Evolutionary conservation across 2,888 invertebrate genomes (phyloP).

Genomic region (Mantis religiosa): DNA sequence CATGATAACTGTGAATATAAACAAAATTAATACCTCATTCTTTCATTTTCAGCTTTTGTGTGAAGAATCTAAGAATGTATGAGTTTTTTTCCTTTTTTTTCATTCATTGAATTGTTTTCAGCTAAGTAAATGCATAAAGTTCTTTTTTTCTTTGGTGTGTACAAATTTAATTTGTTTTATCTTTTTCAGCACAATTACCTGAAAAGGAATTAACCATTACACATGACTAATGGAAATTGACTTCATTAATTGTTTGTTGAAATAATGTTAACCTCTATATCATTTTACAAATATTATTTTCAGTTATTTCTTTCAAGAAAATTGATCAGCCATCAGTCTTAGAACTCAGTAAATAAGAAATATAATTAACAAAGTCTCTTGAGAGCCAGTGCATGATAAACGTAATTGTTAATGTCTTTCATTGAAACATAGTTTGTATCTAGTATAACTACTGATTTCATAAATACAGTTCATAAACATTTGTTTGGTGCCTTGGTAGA

Average conservation of each 20-base stretch:
- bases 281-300: neutral
- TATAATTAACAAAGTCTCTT: neutral
- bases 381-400: neutral
- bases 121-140: neutral
- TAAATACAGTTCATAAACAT: no score
- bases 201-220: neutral
- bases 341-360: neutral
- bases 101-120: neutral
- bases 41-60: neutral
- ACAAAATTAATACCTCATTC: neutral
- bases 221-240: neutral
- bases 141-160: neutral
- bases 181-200: neutral
- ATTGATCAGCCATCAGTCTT: neutral
- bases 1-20: neutral
- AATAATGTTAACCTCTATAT: neutral
- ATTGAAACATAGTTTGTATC: neutral
- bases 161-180: neutral
- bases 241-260: neutral
- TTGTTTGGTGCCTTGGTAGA: no score
- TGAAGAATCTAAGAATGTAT: neutral
- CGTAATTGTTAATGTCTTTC: neutral
- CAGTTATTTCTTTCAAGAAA: neutral
- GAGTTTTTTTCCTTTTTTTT: neutral
- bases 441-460: neutral